A percentile compares a stretch with the other conserved stretches of the same genome.
Conservation (phyloP, 1,140 invertebrate species). For the Hycleus cichorii region DNA sequence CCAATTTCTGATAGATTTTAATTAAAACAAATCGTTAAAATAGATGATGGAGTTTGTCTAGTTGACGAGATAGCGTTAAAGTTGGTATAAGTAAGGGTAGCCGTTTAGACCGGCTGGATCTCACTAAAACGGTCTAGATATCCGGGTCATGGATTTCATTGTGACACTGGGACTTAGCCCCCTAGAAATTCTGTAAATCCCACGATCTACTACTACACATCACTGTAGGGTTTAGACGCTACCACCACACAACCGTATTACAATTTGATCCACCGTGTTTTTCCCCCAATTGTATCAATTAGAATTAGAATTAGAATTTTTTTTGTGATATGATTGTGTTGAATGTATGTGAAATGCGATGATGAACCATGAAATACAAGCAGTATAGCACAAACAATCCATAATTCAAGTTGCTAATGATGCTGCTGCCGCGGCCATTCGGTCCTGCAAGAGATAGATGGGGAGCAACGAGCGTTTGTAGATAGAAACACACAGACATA, state of each 20-base stretch:
- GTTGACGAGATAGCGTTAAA: too few species aligned
- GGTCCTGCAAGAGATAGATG: slow-evolving; percentile 34
- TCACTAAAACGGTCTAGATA: slow-evolving; percentile 7
- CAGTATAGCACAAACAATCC: slow-evolving; percentile 32
- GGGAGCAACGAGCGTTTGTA: background rate
- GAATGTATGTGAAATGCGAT: background rate
- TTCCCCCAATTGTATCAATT: too few species aligned
- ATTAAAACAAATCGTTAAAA: too few species aligned
- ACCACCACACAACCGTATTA: too few species aligned
- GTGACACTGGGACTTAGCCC: slow-evolving; percentile 16
- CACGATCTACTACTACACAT: slow-evolving; percentile 11
- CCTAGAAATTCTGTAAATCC: slow-evolving; percentile 19
- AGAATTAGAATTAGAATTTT: too few species aligned
- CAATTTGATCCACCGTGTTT: too few species aligned
- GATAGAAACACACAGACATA: too few species aligned
- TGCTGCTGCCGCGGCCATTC: slow-evolving; percentile 33
- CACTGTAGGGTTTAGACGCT: background rate
- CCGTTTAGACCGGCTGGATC: too few species aligned
- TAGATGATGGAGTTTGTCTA: too few species aligned
- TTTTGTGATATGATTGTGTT: too few species aligned
- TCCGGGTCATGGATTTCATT: slow-evolving; percentile 18
- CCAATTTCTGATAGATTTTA: too few species aligned
- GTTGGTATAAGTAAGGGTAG: too few species aligned
- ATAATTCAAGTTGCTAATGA: slow-evolving; percentile 39
- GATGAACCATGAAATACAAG: slow-evolving; percentile 23